Evolutionary conservation across 2,797 vertebrate genomes (phyloP), one percentile per base, ranked within the genome.

Genomic region (Pseudochromis fuscus): DNA sequence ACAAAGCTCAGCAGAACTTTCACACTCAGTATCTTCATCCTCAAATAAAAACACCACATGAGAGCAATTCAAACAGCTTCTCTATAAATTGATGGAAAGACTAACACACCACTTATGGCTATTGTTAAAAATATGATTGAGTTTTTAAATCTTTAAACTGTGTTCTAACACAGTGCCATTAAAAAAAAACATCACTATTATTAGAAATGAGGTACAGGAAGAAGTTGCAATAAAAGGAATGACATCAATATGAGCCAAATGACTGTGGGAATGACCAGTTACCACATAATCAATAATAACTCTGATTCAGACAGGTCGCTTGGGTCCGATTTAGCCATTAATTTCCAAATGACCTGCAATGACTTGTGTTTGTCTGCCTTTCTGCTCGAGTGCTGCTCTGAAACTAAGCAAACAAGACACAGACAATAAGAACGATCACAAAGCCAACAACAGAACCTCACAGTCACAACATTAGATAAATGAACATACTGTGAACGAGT

Each of bases 171-270:
- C n/a, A n/a, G n/a, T n/a, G n/a, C n/a, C n/a, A n/a, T n/a, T n/a
- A n/a, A n/a, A n/a, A n/a, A n/a, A n/a, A n/a, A n/a, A n/a, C n/a
- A n/a, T n/a, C n/a, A n/a, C n/a, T n/a, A n/a, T n/a, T n/a, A n/a
- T n/a, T n/a, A n/a, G n/a, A 40, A 40, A 40, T 15, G 18, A 40
- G 8, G 18, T 40, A 42, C 31, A 16, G 10, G 55, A 2, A 2
- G 24, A 6, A 5, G 6, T 7, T 25, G 12, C 42, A 42, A 44
- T 37, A 44, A 61, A 67, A 67, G 6, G 5, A 55, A 68, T 7
- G 27, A 33, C 8, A 69, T 33, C 23, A 18, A 25, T 30, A 46
- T 24, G 23, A 55, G 16, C 18, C 18, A 58, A 63, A 53, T 59
- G 33, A 60, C n/a, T 0, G 2, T 44, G 16, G 1, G 44, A 67